Evolutionary conservation across 2,888 invertebrate genomes (phyloP).

Genomic region (Drosophila quinaria): DNA sequence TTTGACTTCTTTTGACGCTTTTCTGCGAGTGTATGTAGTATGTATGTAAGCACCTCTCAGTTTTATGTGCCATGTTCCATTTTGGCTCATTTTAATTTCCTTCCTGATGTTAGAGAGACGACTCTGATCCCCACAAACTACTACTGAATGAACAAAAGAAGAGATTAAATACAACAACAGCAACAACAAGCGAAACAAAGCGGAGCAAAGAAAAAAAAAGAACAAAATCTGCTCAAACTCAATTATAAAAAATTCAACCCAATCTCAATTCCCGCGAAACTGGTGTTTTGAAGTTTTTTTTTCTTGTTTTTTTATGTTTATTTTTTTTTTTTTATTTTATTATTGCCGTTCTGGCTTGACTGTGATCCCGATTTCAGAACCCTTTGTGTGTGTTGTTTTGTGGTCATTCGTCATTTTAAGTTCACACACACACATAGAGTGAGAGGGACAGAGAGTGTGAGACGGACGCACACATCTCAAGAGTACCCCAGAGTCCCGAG

Average conservation of each 20-base stretch:
- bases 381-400: constrained; percentile 62
- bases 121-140: constrained; percentile 22
- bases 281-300: constrained; percentile 52
- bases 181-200: constrained; percentile 13
- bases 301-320: background rate
- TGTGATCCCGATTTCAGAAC: constrained; percentile 68
- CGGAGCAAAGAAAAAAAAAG: constrained; percentile 15
- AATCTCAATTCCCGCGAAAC: constrained; percentile 80
- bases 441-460: background rate
- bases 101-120: constrained; percentile 41
- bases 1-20: background rate
- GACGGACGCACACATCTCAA: constrained; percentile 2
- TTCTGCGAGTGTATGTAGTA: constrained; percentile 10
- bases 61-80: constrained; percentile 35
- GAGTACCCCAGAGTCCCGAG: constrained; percentile 23
- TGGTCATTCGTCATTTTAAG: constrained; percentile 78
- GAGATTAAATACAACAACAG: constrained; percentile 52
- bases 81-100: constrained; percentile 46
- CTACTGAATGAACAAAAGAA: constrained; percentile 43
- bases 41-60: constrained; percentile 10
- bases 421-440: constrained; percentile 44
- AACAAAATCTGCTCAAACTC: constrained; percentile 66
- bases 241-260: constrained; percentile 78
- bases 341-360: constrained; percentile 62
- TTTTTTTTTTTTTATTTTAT: constrained; percentile 42